phyloP scores from a whole-genome alignment of 64 coral and sea anemone genomes.

The Orbicella faveolata region DNA sequence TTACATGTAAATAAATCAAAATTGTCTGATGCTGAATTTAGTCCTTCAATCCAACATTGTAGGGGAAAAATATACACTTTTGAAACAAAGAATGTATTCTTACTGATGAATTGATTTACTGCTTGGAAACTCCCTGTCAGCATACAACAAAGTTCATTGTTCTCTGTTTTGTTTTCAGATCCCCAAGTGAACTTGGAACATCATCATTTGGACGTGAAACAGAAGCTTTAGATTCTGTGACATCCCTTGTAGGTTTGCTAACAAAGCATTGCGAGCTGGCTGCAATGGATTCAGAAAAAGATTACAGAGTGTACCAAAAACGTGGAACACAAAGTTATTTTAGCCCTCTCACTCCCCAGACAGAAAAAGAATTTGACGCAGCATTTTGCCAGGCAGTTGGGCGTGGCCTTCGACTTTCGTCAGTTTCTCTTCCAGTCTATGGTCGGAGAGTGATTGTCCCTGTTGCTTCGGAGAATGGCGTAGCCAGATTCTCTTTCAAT shows the following conservation, averaged over 20 bases:
- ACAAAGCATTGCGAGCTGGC: conserved; percentile 63
- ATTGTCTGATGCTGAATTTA: too few relatives aligned
- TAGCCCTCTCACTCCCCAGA: conserved; percentile 50
- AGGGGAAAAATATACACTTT: too few relatives aligned
- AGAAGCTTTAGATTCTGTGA: conserved; percentile 69
- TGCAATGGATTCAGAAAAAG: conserved; percentile 61
- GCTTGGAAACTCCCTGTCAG: too few relatives aligned
- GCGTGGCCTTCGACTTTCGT: conserved; percentile 47
- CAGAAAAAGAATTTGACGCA: conserved; percentile 54
- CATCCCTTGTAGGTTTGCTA: conserved; percentile 70
- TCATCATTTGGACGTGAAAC: conserved; percentile 81
- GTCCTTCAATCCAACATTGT: too few relatives aligned
- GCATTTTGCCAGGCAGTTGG: conserved; percentile 80
- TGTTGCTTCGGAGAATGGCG: conserved; percentile 66
- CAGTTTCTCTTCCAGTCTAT: conserved; percentile 72
- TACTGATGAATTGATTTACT: too few relatives aligned
- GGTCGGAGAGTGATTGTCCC: conserved; percentile 79
- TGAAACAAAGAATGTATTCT: too few relatives aligned
- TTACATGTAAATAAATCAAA: too few relatives aligned
- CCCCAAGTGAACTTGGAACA: conserved; percentile 66
- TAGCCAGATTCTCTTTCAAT: conserved; percentile 74
- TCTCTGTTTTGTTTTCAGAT: conserved; percentile 25
- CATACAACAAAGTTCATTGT: too few relatives aligned
- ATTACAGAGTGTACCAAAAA: conserved; percentile 69
- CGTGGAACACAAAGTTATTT: conserved; percentile 62